Percentiles rank a stretch among this genome's conserved stretches.
These are phyloP conservation scores for Brachionus paranguensis DNA, from an alignment of 1,140 invertebrate species.

Conservation along the genomic window DNA sequence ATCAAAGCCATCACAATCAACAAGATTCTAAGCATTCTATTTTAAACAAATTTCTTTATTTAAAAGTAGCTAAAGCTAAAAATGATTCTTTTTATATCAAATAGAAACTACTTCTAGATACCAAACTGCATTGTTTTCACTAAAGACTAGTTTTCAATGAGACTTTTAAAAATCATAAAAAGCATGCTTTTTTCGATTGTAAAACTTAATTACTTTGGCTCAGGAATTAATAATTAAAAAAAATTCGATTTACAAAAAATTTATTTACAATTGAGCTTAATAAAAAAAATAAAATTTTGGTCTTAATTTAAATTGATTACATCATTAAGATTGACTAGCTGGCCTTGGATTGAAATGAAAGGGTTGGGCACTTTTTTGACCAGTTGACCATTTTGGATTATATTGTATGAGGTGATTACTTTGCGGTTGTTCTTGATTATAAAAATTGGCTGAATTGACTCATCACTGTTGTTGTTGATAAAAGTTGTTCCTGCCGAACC, in stretches of 20 bases:
- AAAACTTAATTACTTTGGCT: too few species aligned
- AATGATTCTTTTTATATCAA: too few species aligned
- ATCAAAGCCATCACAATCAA: neutral
- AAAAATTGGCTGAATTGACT: slow-evolving; percentile 15
- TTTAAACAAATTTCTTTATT: too few species aligned
- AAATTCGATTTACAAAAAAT: neutral
- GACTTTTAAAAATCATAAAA: too few species aligned
- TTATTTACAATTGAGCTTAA: neutral
- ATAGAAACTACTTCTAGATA: too few species aligned
- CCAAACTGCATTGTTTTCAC: too few species aligned
- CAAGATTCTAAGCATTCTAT: neutral
- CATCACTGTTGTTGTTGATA: slow-evolving; percentile 2
- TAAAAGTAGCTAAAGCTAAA: too few species aligned
- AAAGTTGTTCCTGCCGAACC: neutral
- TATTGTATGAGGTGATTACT: neutral
- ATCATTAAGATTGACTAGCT: slow-evolving; percentile 10
- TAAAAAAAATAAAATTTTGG: neutral
- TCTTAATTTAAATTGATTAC: slow-evolving; percentile 9
- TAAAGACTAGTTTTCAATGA: too few species aligned
- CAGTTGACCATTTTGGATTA: neutral
- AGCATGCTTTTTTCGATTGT: too few species aligned
- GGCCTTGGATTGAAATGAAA: neutral
- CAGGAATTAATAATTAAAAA: too few species aligned
- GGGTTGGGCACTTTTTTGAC: neutral
- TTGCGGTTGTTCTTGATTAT: neutral